These are phyloP conservation scores for Sturnus vulgaris DNA, from an alignment of 2,113 vertebrate genomes.

Conservation along the genomic window DNA sequence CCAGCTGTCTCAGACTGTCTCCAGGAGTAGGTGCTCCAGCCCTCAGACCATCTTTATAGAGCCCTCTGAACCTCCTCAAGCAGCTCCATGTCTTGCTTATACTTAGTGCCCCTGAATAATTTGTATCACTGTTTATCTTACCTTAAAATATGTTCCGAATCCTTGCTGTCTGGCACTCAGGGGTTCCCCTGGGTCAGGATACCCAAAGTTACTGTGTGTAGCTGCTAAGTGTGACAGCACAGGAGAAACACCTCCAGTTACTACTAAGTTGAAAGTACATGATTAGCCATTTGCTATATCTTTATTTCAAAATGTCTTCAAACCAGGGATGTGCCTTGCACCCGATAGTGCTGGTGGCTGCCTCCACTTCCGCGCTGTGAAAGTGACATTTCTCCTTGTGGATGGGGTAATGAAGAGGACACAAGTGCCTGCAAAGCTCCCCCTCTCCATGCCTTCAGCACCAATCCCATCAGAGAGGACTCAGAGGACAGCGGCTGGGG, in stretches of 20 bases:
- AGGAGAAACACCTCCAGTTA: neutral
- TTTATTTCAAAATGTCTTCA: neutral
- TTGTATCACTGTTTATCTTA: neutral
- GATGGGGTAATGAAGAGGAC: neutral
- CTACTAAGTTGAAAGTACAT: neutral
- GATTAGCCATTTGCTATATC: neutral
- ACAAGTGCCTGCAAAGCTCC: neutral
- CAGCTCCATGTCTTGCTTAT: accelerated
- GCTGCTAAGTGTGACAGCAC: neutral
- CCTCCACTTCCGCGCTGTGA: neutral
- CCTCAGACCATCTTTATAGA: neutral
- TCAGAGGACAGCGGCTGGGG: neutral
- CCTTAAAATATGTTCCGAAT: neutral
- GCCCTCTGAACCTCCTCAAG: neutral
- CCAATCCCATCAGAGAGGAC: neutral
- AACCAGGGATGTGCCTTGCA: neutral
- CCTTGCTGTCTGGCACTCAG: neutral
- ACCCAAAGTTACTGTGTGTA: neutral
- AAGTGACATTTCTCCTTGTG: neutral
- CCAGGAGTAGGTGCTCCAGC: neutral
- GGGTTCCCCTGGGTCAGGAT: neutral
- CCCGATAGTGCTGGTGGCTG: neutral
- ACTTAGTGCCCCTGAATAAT: neutral
- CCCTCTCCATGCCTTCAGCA: accelerated
- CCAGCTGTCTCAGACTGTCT: neutral